Evolutionary conservation across 2,888 invertebrate species (phyloP), one percentile per base, ranked within the genome.

Genomic region (Hedya salicella): DNA sequence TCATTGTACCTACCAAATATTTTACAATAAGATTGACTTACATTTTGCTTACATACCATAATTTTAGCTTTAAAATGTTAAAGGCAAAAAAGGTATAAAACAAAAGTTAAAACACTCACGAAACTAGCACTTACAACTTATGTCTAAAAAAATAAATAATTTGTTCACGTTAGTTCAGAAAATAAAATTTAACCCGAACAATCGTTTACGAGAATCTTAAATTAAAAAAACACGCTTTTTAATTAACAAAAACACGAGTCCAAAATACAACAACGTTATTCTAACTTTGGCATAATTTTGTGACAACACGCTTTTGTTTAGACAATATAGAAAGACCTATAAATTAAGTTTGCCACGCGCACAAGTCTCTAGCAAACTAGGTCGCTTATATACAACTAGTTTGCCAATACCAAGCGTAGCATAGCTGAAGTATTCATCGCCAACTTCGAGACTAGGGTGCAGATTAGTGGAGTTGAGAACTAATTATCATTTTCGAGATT

Each of bases 271-370:
- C 62, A 68, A 68, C 63, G 62, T 59, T 68, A 68, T 78, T 73
- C 83, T 88, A 89, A 81, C 89, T 90, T 90, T 89, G 89, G 90
- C 83, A 84, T 87, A 85, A 76, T 77, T 83, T 87, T 86, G 86
- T 87, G 87, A 87, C 86, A 80, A 80, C 85, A 79, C 79, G 75
- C 76, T 78, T 67, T 60, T 48, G 52, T 53, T 65, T 44, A 49
- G 30, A 48, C 36, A 53, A 44, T 42, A 21, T 56, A 44, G 42
- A 52, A 46, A 52, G 39, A 44, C 16, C 50, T 57, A 48, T 25
- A 46, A 53, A 30, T 60, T 49, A 42, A 48, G 46, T 60, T 66
- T 30, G 48, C 65, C 44, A 21, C 32, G 25, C n/a, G 36, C 32
- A 39, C 52, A 65, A 50, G 39, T 52, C 48, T 56, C 36, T 44